Percentiles rank a stretch among this genome's conserved stretches.
phyloP scores from a whole-genome alignment of 2,113 vertebrate species.

The Raja brachyura region DNA sequence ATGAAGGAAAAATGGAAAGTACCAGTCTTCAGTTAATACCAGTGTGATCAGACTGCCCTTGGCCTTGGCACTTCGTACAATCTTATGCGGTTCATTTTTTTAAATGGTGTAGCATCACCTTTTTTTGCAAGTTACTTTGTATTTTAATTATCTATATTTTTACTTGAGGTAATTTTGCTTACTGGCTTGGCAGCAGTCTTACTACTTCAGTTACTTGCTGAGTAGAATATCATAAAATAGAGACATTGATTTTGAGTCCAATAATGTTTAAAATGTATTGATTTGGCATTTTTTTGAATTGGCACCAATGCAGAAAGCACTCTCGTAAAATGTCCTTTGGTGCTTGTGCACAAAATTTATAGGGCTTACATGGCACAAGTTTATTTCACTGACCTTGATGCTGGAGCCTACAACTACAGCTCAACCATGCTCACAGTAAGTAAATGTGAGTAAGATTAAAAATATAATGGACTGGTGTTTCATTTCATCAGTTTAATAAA shows the following conservation, averaged over 20 bases:
- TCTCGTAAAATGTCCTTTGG: neutral
- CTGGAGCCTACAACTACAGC: too few species aligned
- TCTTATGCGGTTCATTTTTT: neutral
- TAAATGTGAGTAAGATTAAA: too few species aligned
- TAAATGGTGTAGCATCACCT: neutral
- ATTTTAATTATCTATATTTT: neutral
- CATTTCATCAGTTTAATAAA: neutral
- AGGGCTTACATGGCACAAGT: neutral
- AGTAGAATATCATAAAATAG: neutral
- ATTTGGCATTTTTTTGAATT: neutral
- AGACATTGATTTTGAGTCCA: neutral
- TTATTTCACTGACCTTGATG: neutral
- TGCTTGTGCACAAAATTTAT: neutral
- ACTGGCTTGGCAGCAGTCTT: neutral
- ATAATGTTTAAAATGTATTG: neutral
- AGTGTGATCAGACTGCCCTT: too few species aligned
- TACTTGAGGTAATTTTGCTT: neutral
- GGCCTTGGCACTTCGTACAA: neutral
- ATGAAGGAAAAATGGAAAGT: neutral
- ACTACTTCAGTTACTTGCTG: neutral
- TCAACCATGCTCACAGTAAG: neutral
- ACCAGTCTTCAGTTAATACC: neutral
- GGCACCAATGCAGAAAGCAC: neutral
- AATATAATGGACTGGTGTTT: neutral
- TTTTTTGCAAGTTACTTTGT: neutral